Conservation (phyloP, 2,113 vertebrate species). For the Nycticebus coucang region DNA sequence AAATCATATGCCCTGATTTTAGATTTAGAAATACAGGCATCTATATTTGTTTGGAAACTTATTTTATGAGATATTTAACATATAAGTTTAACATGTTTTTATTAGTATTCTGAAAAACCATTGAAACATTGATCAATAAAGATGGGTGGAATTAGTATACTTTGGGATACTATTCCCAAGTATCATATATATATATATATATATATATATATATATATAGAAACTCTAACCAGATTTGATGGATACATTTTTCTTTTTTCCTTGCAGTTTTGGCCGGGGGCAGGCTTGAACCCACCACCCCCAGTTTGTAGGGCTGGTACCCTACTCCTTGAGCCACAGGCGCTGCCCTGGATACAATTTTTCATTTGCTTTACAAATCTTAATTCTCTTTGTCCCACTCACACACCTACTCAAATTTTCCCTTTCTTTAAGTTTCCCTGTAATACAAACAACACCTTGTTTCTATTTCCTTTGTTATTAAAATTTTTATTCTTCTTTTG, state of each 20-base stretch:
- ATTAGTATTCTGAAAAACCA: neutral
- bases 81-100: neutral
- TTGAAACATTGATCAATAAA: neutral
- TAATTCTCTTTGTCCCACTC: neutral
- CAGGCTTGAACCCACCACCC: no score
- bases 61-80: conserved; percentile 5
- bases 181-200: neutral
- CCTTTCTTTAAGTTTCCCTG: neutral
- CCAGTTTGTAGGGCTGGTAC: no score
- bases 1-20: neutral
- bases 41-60: neutral
- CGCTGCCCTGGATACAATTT: neutral
- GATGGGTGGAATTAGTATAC: neutral
- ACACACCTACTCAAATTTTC: neutral
- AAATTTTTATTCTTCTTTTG: conserved; percentile 49
- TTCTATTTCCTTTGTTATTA: neutral
- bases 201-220: neutral
- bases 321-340: no score
- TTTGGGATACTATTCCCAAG: neutral
- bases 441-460: neutral
- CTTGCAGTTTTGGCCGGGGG: no score
- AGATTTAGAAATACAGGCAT: neutral
- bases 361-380: conserved; percentile 34
- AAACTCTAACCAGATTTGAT: neutral
- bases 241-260: neutral